Percentiles rank a stretch among this genome's conserved stretches.
Evolutionary conservation across 2,113 vertebrate species (phyloP).

Genomic region (Spea bombifrons): DNA sequence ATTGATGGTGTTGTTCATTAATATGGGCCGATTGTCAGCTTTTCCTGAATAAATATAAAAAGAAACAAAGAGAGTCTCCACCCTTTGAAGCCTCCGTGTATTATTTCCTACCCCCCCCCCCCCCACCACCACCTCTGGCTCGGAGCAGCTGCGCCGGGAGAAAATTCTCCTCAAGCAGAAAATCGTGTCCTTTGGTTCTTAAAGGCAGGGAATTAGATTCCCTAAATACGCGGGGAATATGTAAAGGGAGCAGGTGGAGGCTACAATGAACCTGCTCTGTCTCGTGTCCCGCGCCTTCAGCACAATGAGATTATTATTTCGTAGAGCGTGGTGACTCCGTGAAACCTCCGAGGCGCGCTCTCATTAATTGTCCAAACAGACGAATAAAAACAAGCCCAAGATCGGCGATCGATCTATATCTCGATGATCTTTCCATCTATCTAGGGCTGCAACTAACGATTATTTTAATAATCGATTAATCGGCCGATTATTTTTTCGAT

Average conservation of each 20-base stretch:
- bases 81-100: constrained; percentile 71
- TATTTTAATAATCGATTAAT: no score
- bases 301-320: constrained; percentile 37
- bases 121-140: constrained; percentile 61
- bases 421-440: no score
- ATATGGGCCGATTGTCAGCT: constrained; percentile 94
- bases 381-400: no score
- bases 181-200: constrained; percentile 54
- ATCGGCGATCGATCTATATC: no score
- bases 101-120: constrained; percentile 79
- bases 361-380: constrained; percentile 8
- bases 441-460: no score
- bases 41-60: constrained; percentile 99
- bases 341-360: background rate
- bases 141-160: constrained; percentile 61
- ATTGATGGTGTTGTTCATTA: constrained; percentile 96
- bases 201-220: constrained; percentile 61
- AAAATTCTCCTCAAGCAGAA: constrained; percentile 60
- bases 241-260: constrained; percentile 44
- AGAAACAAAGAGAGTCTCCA: constrained; percentile 92
- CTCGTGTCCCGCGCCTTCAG: constrained; percentile 33
- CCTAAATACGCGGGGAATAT: constrained; percentile 37
- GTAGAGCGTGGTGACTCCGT: background rate
- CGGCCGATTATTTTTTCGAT: no score
- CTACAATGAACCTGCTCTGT: constrained; percentile 39